Conservation (phyloP, 2,888 invertebrate genomes). For the Shargacucullia verbasci region DNA sequence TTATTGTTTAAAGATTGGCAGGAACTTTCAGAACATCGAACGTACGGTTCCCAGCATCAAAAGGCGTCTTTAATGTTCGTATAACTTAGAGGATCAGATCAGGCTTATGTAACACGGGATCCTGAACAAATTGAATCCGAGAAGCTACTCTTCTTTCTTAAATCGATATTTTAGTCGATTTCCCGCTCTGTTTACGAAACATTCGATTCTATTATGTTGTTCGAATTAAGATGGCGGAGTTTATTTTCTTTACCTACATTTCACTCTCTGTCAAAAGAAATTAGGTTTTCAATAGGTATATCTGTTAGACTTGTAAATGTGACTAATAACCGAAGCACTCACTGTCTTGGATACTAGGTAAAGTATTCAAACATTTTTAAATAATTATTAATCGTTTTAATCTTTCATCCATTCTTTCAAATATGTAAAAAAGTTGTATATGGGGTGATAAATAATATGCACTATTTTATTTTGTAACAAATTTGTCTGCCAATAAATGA, state of each 20-base stretch:
- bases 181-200: constrained; percentile 28
- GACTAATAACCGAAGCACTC: not conserved
- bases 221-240: constrained; percentile 34
- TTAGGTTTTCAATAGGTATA: constrained; percentile 16
- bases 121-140: constrained; percentile 27
- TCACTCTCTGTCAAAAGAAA: constrained; percentile 21
- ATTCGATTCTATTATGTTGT: constrained; percentile 36
- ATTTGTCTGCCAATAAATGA: too few relatives aligned
- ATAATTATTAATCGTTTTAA: too few relatives aligned
- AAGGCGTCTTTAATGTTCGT: constrained; percentile 7
- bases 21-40: too few relatives aligned
- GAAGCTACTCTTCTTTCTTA: constrained; percentile 17
- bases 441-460: too few relatives aligned
- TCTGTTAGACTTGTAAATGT: not conserved
- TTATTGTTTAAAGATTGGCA: too few relatives aligned
- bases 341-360: not conserved
- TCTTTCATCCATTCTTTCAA: too few relatives aligned
- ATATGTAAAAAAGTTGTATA: too few relatives aligned
- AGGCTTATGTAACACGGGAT: constrained; percentile 11
- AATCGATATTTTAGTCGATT: constrained; percentile 35
- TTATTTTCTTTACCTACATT: constrained; percentile 33
- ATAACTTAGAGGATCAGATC: constrained; percentile 10
- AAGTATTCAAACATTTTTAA: constrained; percentile 8
- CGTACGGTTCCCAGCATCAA: too few relatives aligned
- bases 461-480: too few relatives aligned